Base-by-base conservation (phyloP, 2,888 invertebrate genomes). In the Diaphora mendica region DNA sequence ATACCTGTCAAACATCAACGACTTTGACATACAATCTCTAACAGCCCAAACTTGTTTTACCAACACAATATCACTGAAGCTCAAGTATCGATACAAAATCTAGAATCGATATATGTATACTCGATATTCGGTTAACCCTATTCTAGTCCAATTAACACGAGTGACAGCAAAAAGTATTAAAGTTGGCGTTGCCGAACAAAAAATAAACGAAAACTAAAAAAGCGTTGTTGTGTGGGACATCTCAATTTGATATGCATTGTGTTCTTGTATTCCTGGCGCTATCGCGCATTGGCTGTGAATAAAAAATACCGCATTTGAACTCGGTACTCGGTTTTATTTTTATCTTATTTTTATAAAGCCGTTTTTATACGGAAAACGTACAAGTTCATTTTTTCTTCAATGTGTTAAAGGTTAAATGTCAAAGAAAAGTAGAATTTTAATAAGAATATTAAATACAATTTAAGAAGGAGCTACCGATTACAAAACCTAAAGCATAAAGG, bases 81-180 rank as follows among this genome's bases (percentile, higher is more conserved):
- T 77, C 75, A 79, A 78, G 74, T 64, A 80, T 82, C 69, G 80
- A 82, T 77, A 79, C 77, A 73, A 73, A 44, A 68, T 71, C 51
- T 68, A 75, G 51, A 44, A 71, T 71, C 64, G 71, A 75, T 51
- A 48, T 59, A 66, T 44, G 20, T 64, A 69, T 30, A 76, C 64
- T 64, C 70, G 64, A 72, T 66, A 77, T 77, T 48, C 71, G 78
- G 75, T 79, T 78, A 78, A 75, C 80, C 74, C 74, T 79, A 77
- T 79, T 83, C 76, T 78, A 76, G 72, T 81, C 81, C 71, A 83
- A 84, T 83, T 78, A 79, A 72, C 75, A 64, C 65, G 66, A 80
- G 68, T 81, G 78, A 79, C 74, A 70, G 71, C 68, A 64, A 77
- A 78, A 71, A 70, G 55, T 70, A 79, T 77, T 73, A 76, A 77